phyloP scores from a whole-genome alignment of 2,113 vertebrate genomes.

The Protobothrops flavoviridis region DNA sequence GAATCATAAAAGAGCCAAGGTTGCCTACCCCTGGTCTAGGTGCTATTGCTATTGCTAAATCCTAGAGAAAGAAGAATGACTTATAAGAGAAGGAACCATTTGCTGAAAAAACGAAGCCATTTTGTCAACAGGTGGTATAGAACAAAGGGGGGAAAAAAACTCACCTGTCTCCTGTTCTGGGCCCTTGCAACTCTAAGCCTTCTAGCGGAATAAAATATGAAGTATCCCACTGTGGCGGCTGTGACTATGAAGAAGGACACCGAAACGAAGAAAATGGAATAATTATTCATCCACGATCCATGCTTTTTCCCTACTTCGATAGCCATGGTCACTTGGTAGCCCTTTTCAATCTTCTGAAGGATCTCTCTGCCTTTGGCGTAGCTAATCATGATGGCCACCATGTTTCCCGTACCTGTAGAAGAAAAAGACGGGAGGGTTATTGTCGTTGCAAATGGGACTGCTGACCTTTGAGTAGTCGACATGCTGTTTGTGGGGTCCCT shows the following conservation, averaged over 20 bases:
- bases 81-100: neutral
- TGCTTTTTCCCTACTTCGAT: conserved; percentile 83
- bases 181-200: conserved; percentile 74
- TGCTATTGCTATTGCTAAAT: neutral
- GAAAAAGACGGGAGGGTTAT: conserved; percentile 4
- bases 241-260: conserved; percentile 85
- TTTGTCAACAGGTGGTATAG: neutral
- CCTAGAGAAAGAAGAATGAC: neutral
- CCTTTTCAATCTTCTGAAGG: conserved; percentile 58
- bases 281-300: conserved; percentile 78
- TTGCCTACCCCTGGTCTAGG: no score
- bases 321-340: conserved; percentile 75
- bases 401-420: conserved; percentile 76
- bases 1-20: no score
- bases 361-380: conserved; percentile 78
- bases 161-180: conserved; percentile 79
- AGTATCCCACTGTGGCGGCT: conserved; percentile 82
- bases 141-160: conserved; percentile 36
- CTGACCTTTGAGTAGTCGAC: neutral
- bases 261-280: conserved; percentile 85
- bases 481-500: no score
- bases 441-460: neutral
- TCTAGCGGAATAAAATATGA: conserved; percentile 83
- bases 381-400: conserved; percentile 84
- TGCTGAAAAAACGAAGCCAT: no score